Evolutionary conservation across 2,888 invertebrate genomes (phyloP), one percentile per base, ranked within the genome.

Genomic region (Unio delphinus): DNA sequence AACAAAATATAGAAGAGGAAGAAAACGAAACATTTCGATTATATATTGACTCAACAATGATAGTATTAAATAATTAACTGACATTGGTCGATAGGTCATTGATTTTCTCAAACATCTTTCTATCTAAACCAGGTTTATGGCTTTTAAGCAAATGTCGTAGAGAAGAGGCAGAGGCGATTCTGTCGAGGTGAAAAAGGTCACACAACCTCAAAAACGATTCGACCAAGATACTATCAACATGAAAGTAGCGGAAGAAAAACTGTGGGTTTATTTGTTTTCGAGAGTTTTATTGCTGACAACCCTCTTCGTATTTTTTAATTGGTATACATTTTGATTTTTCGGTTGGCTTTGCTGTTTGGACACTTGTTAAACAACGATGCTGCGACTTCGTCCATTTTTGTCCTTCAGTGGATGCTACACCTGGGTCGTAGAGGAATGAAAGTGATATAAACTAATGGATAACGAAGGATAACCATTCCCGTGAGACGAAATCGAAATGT

Each of bases 161-260:
- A 3, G 75, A 84, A 11, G 81, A 84, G 67, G 87, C 86, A 1
- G 76, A 82, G 20, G 65, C 69, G 45, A 81, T 86, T 20, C 68
- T 88, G 88, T 87, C 11, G 74, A 76, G 67, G 80, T 79, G 2
- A 88, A 88, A 69, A 76, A 75, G 5, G 82, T 80, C 3, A 71
- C 67, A 6, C 60, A 86, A 15, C 80, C 83, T 3, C 80, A 82
- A n/a, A 79, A 84, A 2, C 60, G 73, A 3, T 54, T 81, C 0
- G 76, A 74, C 4, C 61, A 62, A n/a, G 68, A 74, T 34, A 67
- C 63, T 3, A 20, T 64, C 4, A 75, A 75, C 1, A 72, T 70
- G 2, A 59, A 54, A 61, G 3, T 18, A 1, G 64, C 68, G 23
- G 70, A 75, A 45, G 70, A 73, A 60, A 80, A 79, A 63, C 68